Evolutionary conservation across 2,113 vertebrate species (phyloP).

Genomic region (Symphodus melops): DNA sequence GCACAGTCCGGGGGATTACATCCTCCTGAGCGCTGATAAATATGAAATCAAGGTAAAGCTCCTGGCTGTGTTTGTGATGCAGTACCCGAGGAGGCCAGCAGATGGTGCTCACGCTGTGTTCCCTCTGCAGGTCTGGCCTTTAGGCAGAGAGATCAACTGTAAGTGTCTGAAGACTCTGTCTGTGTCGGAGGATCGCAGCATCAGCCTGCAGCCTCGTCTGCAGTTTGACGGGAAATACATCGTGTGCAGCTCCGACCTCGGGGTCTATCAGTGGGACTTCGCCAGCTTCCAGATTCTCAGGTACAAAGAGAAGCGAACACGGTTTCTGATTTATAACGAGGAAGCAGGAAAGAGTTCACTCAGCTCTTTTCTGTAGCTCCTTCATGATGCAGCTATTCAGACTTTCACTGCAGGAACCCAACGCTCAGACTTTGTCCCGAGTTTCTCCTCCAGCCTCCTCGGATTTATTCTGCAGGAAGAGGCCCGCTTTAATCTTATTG

Average conservation of each 20-base stretch:
- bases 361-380: background rate
- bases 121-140: slow-evolving; percentile 92
- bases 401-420: too few species aligned
- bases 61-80: background rate
- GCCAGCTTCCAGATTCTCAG: slow-evolving; percentile 97
- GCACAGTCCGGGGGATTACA: slow-evolving; percentile 96
- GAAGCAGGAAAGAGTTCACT: background rate
- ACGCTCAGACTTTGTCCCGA: too few species aligned
- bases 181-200: slow-evolving; percentile 96
- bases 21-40: slow-evolving; percentile 97
- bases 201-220: slow-evolving; percentile 94
- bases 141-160: slow-evolving; percentile 98
- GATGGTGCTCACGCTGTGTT: background rate
- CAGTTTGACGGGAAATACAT: slow-evolving; percentile 98
- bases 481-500: too few species aligned
- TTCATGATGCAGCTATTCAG: too few species aligned
- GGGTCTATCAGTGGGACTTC: slow-evolving; percentile 98
- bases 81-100: background rate
- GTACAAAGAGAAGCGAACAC: slow-evolving; percentile 80
- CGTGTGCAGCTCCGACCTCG: slow-evolving; percentile 96
- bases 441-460: too few species aligned
- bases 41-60: slow-evolving; percentile 96
- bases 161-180: slow-evolving; percentile 95
- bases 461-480: too few species aligned
- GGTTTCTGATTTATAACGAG: background rate